A percentile compares a stretch with the other conserved stretches of the same genome.
These are phyloP conservation scores for Drosophila setifemur DNA, from an alignment of 1,140 invertebrate genomes.

Conservation along the genomic window DNA sequence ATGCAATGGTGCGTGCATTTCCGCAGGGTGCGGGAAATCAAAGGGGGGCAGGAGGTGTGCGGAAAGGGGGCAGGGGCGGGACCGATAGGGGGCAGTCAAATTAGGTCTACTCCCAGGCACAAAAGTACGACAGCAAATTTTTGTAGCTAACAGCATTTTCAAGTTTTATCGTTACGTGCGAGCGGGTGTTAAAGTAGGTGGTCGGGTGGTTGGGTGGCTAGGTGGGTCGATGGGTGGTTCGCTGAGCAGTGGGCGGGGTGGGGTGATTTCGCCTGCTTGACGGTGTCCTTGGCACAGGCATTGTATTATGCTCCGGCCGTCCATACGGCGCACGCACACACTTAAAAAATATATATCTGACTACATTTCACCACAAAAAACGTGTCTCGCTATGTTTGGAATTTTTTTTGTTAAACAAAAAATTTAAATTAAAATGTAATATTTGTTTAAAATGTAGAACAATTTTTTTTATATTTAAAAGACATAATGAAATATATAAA, in stretches of 20 bases:
- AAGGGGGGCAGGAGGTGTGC: background rate
- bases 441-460: too few relatives aligned
- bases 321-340: slow-evolving; percentile 7
- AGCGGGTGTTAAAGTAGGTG: background rate
- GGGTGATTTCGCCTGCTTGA: slow-evolving; percentile 12
- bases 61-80: background rate
- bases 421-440: too few relatives aligned
- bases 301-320: slow-evolving; percentile 37
- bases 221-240: background rate
- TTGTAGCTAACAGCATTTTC: slow-evolving; percentile 79
- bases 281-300: slow-evolving; percentile 68
- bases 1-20: slow-evolving; percentile 54
- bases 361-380: too few relatives aligned
- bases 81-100: slow-evolving; percentile 10
- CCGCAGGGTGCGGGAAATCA: slow-evolving; percentile 6
- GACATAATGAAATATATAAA: too few relatives aligned
- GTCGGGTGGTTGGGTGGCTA: background rate
- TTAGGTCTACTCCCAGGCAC: slow-evolving; percentile 42
- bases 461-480: too few relatives aligned
- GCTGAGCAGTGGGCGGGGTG: background rate
- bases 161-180: slow-evolving; percentile 72
- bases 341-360: background rate
- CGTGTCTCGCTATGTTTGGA: too few relatives aligned
- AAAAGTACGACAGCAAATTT: slow-evolving; percentile 71
- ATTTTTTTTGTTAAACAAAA: too few relatives aligned